phyloP scores from a whole-genome alignment of 2,888 invertebrate species.

The Cryptops parisi region DNA sequence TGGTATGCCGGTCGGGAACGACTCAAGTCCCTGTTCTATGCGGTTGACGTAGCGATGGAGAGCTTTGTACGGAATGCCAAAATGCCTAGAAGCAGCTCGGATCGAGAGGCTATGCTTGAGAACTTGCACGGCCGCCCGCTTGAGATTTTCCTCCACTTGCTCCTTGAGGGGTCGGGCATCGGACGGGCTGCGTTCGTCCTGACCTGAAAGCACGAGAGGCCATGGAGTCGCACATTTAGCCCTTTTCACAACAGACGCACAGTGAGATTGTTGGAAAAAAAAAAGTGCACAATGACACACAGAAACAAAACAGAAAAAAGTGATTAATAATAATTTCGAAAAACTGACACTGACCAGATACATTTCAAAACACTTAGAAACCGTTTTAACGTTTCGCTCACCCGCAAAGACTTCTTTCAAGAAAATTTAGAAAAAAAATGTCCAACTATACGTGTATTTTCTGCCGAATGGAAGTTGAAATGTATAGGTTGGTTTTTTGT shows the following conservation, averaged over 20 bases:
- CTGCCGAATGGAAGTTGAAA: too few relatives aligned
- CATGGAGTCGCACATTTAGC: not conserved
- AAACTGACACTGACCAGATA: too few relatives aligned
- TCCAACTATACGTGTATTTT: too few relatives aligned
- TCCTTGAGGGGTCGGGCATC: constrained; percentile 10
- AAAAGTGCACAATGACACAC: not conserved
- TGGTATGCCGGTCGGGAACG: constrained; percentile 1
- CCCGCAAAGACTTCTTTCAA: too few relatives aligned
- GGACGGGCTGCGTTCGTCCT: constrained; percentile 1
- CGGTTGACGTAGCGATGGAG: constrained; percentile 17
- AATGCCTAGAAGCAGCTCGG: constrained; percentile 15
- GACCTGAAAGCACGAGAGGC: constrained; percentile 12
- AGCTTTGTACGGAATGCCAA: constrained; percentile 16
- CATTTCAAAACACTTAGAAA: too few relatives aligned
- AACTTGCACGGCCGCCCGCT: constrained; percentile 15
- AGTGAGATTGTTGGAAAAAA: too few relatives aligned
- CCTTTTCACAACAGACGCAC: not conserved
- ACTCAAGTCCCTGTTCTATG: constrained; percentile 13
- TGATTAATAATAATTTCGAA: too few relatives aligned
- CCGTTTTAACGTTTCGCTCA: too few relatives aligned
- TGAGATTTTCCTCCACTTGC: constrained; percentile 16
- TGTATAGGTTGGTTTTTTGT: too few relatives aligned
- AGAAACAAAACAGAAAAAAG: not conserved
- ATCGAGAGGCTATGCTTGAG: constrained; percentile 13
- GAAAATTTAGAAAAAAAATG: too few relatives aligned